Base-by-base conservation (phyloP, 2,888 invertebrate genomes). In the Epistrophella euchroma region DNA sequence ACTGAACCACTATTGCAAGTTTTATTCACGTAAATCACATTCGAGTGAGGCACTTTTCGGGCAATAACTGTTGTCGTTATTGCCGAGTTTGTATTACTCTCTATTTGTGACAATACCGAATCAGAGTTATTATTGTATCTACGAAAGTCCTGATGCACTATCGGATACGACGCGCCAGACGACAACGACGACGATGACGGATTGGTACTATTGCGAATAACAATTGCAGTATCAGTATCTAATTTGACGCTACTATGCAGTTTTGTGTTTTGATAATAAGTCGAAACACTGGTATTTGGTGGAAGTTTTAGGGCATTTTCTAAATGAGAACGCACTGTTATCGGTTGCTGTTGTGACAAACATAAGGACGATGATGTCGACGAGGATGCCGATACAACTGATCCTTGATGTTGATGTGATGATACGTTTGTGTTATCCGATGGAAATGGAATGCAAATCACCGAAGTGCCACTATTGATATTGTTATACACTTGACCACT, bases 21-120 rank as follows among this genome's bases (percentile, higher is more conserved):
- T 62, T 91, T 91, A 88, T 92, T 92, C 80, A 91, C 90, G 79
- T 90, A 92, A 86, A 92, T 91, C 43, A 92, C 91, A 89, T 91
- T 91, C 88, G 91, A 91, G 86, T 91, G 91, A 11, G 91, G 91
- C 88, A 91, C 88, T 88, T 91, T 91, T 70, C 91, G 90, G 62
- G 90, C 86, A 52, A 85, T 88, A 71, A 88, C 77, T 22, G 87
- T 87, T 55, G 85, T 86, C 17, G 85, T 70, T 32, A 72, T 55
- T 15, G 78, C 19, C 4, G 86, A 74, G 28, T 73, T 55, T n/a
- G 77, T 62, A 25, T 62, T 76, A 58, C 56, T 70, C 37, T 82
- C 82, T 37, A 76, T 22, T 45, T 74, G 74, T 0, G 85, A 72
- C 32, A 58, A 28, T 13, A 40, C 19, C 35, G 66, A 10, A 37